Conservation (phyloP, 2,113 vertebrate genomes). For the Salvelinus sp. region DNA sequence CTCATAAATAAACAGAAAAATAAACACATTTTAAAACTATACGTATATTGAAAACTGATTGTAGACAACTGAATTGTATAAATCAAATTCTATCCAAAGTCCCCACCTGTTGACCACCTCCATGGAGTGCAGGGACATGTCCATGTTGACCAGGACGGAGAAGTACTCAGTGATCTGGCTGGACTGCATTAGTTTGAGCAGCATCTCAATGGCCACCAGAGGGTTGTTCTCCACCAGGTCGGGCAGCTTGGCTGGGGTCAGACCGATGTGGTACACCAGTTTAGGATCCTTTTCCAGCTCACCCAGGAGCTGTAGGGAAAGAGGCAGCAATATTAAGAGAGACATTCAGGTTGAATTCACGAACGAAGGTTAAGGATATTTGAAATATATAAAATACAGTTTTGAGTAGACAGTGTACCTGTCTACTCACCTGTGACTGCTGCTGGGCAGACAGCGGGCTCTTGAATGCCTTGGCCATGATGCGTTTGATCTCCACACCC, state of each 20-base stretch:
- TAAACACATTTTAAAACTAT: background rate
- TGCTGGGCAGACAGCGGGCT: slow-evolving; percentile 93
- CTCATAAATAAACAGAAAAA: background rate
- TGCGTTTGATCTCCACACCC: slow-evolving; percentile 94
- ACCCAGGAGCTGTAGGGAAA: slow-evolving; percentile 81
- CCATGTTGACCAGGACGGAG: slow-evolving; percentile 98
- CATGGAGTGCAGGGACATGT: slow-evolving; percentile 99
- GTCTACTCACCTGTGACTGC: slow-evolving; percentile 85
- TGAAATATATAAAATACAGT: background rate
- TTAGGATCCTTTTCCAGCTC: slow-evolving; percentile 97
- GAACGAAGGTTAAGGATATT: too few species aligned
- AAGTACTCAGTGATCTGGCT: slow-evolving; percentile 99
- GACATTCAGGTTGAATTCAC: background rate
- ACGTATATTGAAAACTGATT: too few species aligned
- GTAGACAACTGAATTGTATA: too few species aligned
- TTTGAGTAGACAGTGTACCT: background rate
- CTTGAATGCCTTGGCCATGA: slow-evolving; percentile 99
- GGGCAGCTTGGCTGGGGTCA: slow-evolving; percentile 93
- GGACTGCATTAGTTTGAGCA: slow-evolving; percentile 98
- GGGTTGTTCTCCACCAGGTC: slow-evolving; percentile 99
- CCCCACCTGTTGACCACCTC: slow-evolving; percentile 97
- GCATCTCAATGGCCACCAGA: slow-evolving; percentile 96
- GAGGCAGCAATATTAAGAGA: background rate
- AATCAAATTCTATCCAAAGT: background rate
- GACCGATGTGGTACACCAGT: slow-evolving; percentile 96